phyloP scores from a whole-genome alignment of 2,797 vertebrate genomes.

The Acrossocheilus wenchowensis region DNA sequence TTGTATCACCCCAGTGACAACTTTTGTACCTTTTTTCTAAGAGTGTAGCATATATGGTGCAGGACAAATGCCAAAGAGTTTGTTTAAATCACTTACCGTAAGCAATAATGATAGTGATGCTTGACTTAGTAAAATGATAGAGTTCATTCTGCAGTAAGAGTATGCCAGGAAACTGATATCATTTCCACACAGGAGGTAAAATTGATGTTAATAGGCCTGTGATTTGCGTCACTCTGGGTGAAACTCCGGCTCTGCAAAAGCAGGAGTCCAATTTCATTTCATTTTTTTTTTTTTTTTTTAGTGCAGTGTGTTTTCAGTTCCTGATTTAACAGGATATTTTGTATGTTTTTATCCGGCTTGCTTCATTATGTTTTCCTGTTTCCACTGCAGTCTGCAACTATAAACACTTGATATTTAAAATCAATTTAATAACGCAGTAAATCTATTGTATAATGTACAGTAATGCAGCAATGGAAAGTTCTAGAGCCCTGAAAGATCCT shows the following conservation, averaged over 20 bases:
- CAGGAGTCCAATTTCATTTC: not conserved
- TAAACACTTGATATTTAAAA: not conserved
- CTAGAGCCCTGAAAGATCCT: not conserved
- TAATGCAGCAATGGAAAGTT: not conserved
- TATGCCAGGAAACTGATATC: slow-evolving; percentile 2
- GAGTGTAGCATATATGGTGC: not conserved
- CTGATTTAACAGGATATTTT: slow-evolving; percentile 11
- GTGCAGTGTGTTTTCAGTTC: slow-evolving; percentile 9
- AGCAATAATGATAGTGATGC: not conserved
- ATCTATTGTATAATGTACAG: not conserved
- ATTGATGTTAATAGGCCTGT: not conserved
- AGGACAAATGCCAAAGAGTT: not conserved
- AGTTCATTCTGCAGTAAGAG: not conserved
- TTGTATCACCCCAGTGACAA: not conserved
- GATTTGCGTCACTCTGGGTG: not conserved
- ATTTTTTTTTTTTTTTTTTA: no score
- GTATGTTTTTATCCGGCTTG: not conserved
- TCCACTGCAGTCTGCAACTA: not conserved
- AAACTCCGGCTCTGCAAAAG: not conserved
- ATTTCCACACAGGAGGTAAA: not conserved
- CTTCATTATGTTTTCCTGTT: not conserved
- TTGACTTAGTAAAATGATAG: not conserved
- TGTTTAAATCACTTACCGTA: not conserved
- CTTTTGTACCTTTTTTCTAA: not conserved
- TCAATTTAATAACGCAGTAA: not conserved